Percentiles rank a stretch among this genome's conserved stretches.
Conservation (phyloP, 2,888 invertebrate genomes). For the Orthosia gothica region DNA sequence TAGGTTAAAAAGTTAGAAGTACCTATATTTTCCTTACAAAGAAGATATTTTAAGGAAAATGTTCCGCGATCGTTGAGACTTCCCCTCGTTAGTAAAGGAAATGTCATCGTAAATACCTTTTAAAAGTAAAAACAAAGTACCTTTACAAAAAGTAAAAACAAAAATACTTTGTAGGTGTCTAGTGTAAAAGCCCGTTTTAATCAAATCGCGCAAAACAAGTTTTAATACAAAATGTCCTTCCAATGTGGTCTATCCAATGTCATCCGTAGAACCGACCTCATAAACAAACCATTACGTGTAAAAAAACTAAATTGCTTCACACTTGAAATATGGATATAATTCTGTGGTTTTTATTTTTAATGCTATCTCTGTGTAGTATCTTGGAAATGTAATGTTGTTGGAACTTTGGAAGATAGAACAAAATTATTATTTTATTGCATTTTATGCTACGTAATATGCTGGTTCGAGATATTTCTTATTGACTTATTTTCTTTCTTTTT, state of each 20-base stretch:
- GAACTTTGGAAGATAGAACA: conserved; percentile 3
- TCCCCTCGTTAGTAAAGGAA: background rate
- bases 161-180: no score
- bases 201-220: conserved; percentile 32
- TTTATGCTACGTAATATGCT: background rate
- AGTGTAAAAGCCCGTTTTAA: background rate
- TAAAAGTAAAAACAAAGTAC: background rate
- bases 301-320: conserved; percentile 60
- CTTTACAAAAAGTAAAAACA: background rate
- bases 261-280: conserved; percentile 37
- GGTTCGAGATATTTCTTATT: no score
- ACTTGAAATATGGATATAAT: conserved; percentile 47
- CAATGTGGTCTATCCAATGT: conserved; percentile 25
- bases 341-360: conserved; percentile 48
- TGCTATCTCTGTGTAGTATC: conserved; percentile 30
- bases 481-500: no score
- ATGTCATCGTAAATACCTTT: background rate
- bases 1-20: no score
- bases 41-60: no score
- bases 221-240: conserved; percentile 53
- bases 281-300: conserved; percentile 41
- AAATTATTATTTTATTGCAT: background rate
- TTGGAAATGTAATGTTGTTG: conserved; percentile 11
- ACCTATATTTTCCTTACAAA: no score
- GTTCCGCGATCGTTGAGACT: no score